Base-by-base conservation (phyloP, 2,113 vertebrate genomes). In the Podarcis cretensis region DNA sequence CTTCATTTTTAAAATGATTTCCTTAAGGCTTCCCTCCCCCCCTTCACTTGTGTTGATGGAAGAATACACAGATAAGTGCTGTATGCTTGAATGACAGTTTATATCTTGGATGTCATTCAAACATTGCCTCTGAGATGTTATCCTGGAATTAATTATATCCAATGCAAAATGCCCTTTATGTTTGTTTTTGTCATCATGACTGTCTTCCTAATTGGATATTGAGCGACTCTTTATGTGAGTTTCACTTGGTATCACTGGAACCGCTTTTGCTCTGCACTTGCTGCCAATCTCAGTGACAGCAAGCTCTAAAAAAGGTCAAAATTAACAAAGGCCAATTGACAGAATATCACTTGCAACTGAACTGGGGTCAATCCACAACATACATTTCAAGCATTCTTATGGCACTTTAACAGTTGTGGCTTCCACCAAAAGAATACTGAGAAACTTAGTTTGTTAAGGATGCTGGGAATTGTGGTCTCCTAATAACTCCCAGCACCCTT, bases 201-300 rank as follows among this genome's bases (percentile, higher is more conserved):
- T 93, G 83, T 92, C 89, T 89, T 90, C 90, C 27, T 95, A 91
- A 93, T 87, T 89, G n/a, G 71, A 63, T 90, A 35, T 90, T 90
- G 86, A 94, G 43, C 57, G 90, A 54, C 35, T 94, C 83, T 89
- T 91, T 92, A 87, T 85, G 37, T 9, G 71, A 27, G 25, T 68
- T 90, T 0, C 0, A 75, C 71, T 83, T 82, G 59, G 85, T 89
- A 84, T 87, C 1, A 0, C 20, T 21, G 1, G 0, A 84, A 84
- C 14, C 0, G 0, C 13, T 90, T 87, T 91, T 87, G 83, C 92
- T 73, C 37, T 57, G 57, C 79, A 77, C 75, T 89, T 87, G 78
- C 76, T 90, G 93, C 90, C 92, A 89, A 35, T 92, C 89, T 94
- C 21, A 83, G 37, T 0, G 10, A 80, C 65, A 81, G 87, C 77